Conservation (phyloP, 2,113 vertebrate genomes). For the Mesembrinibis cayennensis region DNA sequence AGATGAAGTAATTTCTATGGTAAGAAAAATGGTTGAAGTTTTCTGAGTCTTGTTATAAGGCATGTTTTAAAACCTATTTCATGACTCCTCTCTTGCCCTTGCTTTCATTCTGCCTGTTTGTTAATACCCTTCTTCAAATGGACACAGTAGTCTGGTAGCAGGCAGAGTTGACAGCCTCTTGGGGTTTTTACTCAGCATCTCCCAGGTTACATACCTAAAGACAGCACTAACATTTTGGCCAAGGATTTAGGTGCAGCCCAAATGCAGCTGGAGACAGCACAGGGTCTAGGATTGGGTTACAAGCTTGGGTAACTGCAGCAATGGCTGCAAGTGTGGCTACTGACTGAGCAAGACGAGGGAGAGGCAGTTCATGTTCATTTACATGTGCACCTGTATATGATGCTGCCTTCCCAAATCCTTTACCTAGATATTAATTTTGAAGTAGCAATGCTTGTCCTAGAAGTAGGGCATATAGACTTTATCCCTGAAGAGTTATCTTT, state of each 20-base stretch:
- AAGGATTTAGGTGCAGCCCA: background rate
- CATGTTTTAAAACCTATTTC: background rate
- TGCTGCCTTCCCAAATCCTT: background rate
- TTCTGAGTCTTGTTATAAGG: background rate
- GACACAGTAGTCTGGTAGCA: background rate
- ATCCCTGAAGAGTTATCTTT: background rate
- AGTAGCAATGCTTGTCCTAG: background rate
- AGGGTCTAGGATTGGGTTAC: background rate
- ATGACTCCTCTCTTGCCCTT: background rate
- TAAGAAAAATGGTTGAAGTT: background rate
- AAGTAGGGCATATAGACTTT: background rate
- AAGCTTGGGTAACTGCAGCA: background rate
- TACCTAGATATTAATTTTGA: background rate
- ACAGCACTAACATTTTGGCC: background rate
- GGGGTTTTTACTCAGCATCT: background rate
- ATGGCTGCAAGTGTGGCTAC: background rate
- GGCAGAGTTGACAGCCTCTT: background rate
- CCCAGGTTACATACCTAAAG: background rate
- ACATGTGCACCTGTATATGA: background rate
- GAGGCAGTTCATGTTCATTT: background rate
- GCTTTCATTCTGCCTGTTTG: background rate
- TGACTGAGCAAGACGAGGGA: background rate
- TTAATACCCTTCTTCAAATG: background rate
- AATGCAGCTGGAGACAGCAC: background rate
- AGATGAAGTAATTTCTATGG: background rate